These are phyloP conservation scores for Hemicordylus capensis DNA, from an alignment of 2,113 vertebrate species.

Conservation along the genomic window DNA sequence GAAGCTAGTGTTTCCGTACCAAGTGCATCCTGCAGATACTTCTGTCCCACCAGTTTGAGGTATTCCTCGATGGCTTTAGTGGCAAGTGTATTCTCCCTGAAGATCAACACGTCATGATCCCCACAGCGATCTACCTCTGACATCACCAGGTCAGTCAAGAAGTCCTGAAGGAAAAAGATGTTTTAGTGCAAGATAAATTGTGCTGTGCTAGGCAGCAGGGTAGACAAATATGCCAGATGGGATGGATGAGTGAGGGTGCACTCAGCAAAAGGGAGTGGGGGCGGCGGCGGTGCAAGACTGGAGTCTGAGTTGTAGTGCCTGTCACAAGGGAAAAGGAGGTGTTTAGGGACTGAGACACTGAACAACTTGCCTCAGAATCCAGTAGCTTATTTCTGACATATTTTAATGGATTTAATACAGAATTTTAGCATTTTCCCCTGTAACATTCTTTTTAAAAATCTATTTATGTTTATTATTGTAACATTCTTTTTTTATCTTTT, in stretches of 20 bases:
- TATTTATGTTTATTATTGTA: too few species aligned
- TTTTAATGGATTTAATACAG: background rate
- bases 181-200: background rate
- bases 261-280: background rate
- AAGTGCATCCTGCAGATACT: conserved; percentile 94
- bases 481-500: background rate
- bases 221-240: background rate
- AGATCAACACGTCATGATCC: conserved; percentile 95
- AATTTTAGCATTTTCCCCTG: too few species aligned
- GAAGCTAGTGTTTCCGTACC: conserved; percentile 77
- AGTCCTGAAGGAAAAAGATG: conserved; percentile 82
- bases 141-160: conserved; percentile 96
- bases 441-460: too few species aligned
- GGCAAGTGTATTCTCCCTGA: conserved; percentile 96
- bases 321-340: background rate
- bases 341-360: background rate
- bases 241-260: background rate
- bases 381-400: background rate
- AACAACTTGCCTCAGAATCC: background rate
- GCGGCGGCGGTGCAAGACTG: background rate
- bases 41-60: conserved; percentile 95
- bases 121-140: conserved; percentile 95
- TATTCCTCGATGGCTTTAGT: conserved; percentile 98
- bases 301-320: background rate
- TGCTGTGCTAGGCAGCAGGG: background rate